These are phyloP conservation scores for Pluvialis apricaria DNA, from an alignment of 2,113 vertebrate genomes.

Conservation along the genomic window DNA sequence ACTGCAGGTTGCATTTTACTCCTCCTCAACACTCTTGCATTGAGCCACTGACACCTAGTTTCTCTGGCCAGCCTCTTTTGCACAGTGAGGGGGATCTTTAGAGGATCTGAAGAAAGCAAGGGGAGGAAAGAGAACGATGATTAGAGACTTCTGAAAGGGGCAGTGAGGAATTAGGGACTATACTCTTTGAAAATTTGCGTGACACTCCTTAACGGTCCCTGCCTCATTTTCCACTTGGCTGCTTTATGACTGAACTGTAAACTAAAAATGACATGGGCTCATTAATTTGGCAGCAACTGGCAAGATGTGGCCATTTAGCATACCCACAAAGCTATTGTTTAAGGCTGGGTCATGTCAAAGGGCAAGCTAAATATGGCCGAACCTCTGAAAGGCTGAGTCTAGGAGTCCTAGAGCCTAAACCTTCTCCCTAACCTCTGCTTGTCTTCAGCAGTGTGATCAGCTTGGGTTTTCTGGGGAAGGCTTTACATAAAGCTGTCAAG, in stretches of 20 bases:
- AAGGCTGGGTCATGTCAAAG: conserved; percentile 82
- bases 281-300: conserved; percentile 85
- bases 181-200: conserved; percentile 67
- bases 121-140: conserved; percentile 33
- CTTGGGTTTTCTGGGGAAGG: conserved; percentile 55
- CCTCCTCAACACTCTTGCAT: neutral
- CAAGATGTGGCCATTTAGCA: conserved; percentile 78
- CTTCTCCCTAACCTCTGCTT: conserved; percentile 60
- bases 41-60: neutral
- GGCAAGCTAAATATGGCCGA: conserved; percentile 75
- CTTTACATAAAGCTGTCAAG: conserved; percentile 66
- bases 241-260: conserved; percentile 80
- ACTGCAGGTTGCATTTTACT: neutral
- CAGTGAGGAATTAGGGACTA: conserved; percentile 61
- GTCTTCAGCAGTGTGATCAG: conserved; percentile 58
- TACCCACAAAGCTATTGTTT: conserved; percentile 82
- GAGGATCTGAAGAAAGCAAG: conserved; percentile 48
- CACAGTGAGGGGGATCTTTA: conserved; percentile 30
- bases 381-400: conserved; percentile 70
- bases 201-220: conserved; percentile 69
- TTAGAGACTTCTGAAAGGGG: conserved; percentile 66
- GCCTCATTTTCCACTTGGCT: conserved; percentile 84
- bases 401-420: conserved; percentile 67
- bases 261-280: conserved; percentile 86
- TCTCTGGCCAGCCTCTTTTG: neutral